Conservation (phyloP, 2,797 vertebrate genomes). For the Cyclopterus lumpus region DNA sequence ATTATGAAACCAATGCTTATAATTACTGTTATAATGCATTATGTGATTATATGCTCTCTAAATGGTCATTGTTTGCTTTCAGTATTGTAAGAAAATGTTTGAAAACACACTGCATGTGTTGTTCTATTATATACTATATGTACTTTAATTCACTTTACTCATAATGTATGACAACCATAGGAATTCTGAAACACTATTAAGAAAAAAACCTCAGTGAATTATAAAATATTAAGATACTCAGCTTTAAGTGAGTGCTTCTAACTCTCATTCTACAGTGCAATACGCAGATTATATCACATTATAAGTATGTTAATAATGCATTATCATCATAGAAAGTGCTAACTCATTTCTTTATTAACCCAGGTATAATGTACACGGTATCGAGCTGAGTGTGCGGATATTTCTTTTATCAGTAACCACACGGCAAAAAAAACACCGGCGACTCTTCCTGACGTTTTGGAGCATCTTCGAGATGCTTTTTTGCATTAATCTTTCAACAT, state of each 20-base stretch:
- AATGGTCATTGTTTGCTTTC: neutral
- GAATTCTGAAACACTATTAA: neutral
- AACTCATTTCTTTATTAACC: neutral
- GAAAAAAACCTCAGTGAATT: neutral
- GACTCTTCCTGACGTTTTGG: neutral
- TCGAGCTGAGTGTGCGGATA: no score
- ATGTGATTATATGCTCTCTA: neutral
- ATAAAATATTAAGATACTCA: neutral
- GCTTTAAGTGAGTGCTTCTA: neutral
- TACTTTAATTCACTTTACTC: neutral
- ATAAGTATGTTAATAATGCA: neutral
- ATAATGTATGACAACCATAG: neutral
- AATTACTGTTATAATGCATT: neutral
- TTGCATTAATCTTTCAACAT: neutral
- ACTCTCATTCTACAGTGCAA: neutral
- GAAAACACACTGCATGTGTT: neutral
- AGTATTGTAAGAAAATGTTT: neutral
- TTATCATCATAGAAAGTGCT: neutral
- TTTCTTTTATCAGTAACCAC: neutral
- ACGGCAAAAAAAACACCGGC: neutral
- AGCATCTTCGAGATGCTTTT: neutral
- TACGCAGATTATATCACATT: neutral
- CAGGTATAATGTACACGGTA: no score
- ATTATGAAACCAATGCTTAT: no score
- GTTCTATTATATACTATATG: neutral